Evolutionary conservation across 2,113 vertebrate species (phyloP).

Genomic region (Ginglymostoma cirratum): DNA sequence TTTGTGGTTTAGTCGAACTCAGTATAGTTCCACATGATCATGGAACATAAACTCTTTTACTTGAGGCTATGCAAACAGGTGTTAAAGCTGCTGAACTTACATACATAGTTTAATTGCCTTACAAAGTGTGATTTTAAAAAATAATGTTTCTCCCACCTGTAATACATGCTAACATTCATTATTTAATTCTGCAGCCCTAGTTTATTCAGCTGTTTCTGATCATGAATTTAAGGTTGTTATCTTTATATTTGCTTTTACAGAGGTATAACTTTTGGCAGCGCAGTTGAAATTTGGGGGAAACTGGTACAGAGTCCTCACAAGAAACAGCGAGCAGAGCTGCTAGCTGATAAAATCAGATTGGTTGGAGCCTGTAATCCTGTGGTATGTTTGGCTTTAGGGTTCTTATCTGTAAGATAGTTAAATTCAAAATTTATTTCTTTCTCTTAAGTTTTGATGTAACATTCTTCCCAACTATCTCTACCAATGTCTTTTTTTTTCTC

Average conservation of each 20-base stretch:
- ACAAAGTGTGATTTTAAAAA: background rate
- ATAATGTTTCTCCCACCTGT: background rate
- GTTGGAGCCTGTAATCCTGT: conserved; percentile 72
- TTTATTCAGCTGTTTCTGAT: background rate
- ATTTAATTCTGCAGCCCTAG: background rate
- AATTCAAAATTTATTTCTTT: conserved; percentile 1
- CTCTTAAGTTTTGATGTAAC: background rate
- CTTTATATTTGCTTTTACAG: conserved; percentile 47
- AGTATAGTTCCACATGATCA: too few relatives aligned
- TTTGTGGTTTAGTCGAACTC: too few relatives aligned
- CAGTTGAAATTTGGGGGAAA: conserved; percentile 74
- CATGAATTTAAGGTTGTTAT: background rate
- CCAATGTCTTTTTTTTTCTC: background rate
- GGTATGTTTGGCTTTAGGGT: conserved; percentile 54
- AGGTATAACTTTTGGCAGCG: conserved; percentile 73
- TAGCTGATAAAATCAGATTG: conserved; percentile 67
- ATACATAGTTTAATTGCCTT: background rate
- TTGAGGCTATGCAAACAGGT: too few relatives aligned
- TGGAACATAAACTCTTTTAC: too few relatives aligned
- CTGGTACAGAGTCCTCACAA: conserved; percentile 72
- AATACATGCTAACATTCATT: background rate
- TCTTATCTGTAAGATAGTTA: background rate
- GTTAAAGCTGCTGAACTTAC: background rate
- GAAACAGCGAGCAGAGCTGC: conserved; percentile 74
- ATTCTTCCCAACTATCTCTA: background rate